phyloP scores from a whole-genome alignment of 2,888 invertebrate species.

The Ichneumoninae sp. region DNA sequence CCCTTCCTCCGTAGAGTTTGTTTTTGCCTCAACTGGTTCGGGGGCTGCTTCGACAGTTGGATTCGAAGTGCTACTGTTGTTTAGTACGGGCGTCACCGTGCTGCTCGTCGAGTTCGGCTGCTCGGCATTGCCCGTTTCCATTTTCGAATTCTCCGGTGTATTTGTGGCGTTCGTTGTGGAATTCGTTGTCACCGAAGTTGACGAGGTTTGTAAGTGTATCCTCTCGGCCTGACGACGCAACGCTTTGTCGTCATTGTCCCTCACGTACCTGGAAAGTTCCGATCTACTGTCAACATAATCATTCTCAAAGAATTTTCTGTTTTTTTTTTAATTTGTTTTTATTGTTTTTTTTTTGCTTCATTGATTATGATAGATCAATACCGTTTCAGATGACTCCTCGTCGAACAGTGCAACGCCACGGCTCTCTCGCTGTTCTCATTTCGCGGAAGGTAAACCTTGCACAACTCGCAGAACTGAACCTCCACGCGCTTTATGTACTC shows the following conservation, averaged over 20 bases:
- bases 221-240: constrained; percentile 90
- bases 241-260: constrained; percentile 91
- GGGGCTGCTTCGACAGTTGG: constrained; percentile 74
- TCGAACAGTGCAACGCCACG: constrained; percentile 90
- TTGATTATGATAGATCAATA: constrained; percentile 61
- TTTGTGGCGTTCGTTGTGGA: constrained; percentile 70
- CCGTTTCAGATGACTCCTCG: constrained; percentile 90
- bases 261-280: constrained; percentile 86
- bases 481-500: constrained; percentile 92
- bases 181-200: constrained; percentile 71
- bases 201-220: constrained; percentile 84
- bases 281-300: constrained; percentile 62
- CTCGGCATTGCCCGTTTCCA: constrained; percentile 63
- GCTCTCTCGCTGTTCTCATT: constrained; percentile 87
- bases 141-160: constrained; percentile 66
- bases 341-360: not conserved
- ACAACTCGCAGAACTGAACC: constrained; percentile 92
- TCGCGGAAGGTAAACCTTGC: constrained; percentile 90
- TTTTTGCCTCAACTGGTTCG: constrained; percentile 55
- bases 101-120: constrained; percentile 45
- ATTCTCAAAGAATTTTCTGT: constrained; percentile 32
- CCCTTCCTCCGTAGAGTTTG: constrained; percentile 80
- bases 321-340: not conserved
- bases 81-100: constrained; percentile 50
- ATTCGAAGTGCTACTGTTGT: constrained; percentile 80